phyloP scores from a whole-genome alignment of 1,140 invertebrate genomes.

The Adelges cooleyi region DNA sequence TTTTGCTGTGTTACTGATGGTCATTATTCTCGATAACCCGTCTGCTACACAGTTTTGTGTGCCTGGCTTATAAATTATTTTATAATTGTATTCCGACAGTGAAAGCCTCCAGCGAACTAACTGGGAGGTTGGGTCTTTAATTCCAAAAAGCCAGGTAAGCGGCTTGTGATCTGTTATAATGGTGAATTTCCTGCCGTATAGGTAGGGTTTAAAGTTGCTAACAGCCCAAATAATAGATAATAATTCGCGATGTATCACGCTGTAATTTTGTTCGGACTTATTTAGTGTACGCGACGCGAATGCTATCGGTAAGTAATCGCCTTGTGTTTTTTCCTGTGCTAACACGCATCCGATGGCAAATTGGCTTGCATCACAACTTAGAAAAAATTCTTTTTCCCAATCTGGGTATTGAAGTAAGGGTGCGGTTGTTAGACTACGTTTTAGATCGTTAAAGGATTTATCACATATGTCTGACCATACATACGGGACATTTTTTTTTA shows the following conservation, averaged over 20 bases:
- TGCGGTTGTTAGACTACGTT: slow-evolving; percentile 32
- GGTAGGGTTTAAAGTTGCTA: slow-evolving; percentile 40
- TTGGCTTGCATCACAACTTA: slow-evolving; percentile 36
- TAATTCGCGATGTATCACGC: slow-evolving; percentile 40
- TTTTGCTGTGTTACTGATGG: too few relatives aligned
- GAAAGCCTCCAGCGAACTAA: slow-evolving; percentile 30
- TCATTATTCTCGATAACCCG: slow-evolving; percentile 33
- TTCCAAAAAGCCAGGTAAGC: too few relatives aligned
- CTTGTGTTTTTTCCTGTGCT: slow-evolving; percentile 34
- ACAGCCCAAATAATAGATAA: slow-evolving; percentile 42
- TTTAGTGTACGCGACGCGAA: slow-evolving; percentile 33
- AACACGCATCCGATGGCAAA: slow-evolving; percentile 35
- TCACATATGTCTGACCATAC: too few relatives aligned
- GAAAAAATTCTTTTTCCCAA: too few relatives aligned
- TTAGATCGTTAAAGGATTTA: not conserved
- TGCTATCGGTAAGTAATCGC: slow-evolving; percentile 34
- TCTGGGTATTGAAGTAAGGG: slow-evolving; percentile 34
- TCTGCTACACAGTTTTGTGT: slow-evolving; percentile 38
- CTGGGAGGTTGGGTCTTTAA: slow-evolving; percentile 32
- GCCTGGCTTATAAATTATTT: slow-evolving; percentile 34
- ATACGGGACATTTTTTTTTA: slow-evolving; percentile 27
- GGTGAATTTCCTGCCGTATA: slow-evolving; percentile 40
- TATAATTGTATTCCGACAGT: slow-evolving; percentile 30
- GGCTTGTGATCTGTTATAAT: slow-evolving; percentile 44
- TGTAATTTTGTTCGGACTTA: slow-evolving; percentile 32